phyloP scores from a whole-genome alignment of 2,797 vertebrate genomes.

The Iguana delicatissima region DNA sequence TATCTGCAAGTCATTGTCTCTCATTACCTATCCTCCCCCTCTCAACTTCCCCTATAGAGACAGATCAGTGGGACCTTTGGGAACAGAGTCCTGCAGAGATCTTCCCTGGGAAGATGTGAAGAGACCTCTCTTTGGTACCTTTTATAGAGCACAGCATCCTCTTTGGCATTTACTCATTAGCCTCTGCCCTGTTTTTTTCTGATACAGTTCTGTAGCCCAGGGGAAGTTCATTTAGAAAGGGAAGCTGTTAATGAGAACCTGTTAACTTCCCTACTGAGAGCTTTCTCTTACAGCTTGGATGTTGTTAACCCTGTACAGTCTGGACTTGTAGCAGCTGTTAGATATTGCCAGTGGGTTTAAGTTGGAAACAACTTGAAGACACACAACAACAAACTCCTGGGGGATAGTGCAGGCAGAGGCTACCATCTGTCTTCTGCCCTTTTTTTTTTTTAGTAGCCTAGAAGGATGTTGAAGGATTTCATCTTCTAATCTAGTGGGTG shows the following conservation, averaged over 20 bases:
- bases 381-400: background rate
- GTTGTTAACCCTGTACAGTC: conserved; percentile 12
- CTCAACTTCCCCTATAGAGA: background rate
- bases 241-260: conserved; percentile 47
- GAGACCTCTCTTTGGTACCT: background rate
- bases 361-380: no score
- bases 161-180: conserved; percentile 35
- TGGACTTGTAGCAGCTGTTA: background rate
- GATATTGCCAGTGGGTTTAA: background rate
- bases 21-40: background rate
- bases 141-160: conserved; percentile 24
- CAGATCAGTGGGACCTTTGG: conserved; percentile 10
- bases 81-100: conserved; percentile 29
- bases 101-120: background rate
- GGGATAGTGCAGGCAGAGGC: background rate
- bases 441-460: background rate
- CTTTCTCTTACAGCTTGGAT: background rate
- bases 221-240: conserved; percentile 40
- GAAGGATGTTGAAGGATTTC: background rate
- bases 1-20: conserved; percentile 3
- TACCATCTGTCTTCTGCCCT: no score
- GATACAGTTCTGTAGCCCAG: conserved; percentile 22
- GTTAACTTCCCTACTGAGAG: background rate
- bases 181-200: accelerated
- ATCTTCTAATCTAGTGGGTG: background rate